phyloP scores from a whole-genome alignment of 2,888 invertebrate species.

The Vandiemenella viatica region DNA sequence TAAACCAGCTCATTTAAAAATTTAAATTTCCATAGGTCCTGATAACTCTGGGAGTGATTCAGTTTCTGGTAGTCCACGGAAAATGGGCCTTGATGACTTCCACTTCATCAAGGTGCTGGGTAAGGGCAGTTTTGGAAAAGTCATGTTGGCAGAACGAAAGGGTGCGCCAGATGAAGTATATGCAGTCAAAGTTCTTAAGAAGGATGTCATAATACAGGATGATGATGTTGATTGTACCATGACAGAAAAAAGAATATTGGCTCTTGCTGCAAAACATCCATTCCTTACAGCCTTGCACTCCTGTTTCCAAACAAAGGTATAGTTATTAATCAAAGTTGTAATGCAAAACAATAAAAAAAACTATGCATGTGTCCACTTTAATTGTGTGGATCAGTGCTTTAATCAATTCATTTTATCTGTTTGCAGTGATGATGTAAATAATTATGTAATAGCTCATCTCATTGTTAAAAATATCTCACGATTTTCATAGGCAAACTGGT shows the following conservation, averaged over 20 bases:
- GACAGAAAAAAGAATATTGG: conserved; percentile 93
- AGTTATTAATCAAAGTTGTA: too few relatives aligned
- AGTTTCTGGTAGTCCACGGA: too few relatives aligned
- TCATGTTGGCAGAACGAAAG: conserved; percentile 91
- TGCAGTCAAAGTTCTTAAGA: conserved; percentile 82
- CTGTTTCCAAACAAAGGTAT: conserved; percentile 85
- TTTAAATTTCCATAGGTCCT: too few relatives aligned
- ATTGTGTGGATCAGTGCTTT: too few relatives aligned
- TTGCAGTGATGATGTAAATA: not conserved
- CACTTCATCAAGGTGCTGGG: conserved; percentile 96
- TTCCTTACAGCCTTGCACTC: conserved; percentile 94
- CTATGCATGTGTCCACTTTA: too few relatives aligned
- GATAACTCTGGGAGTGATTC: too few relatives aligned
- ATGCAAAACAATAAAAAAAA: too few relatives aligned
- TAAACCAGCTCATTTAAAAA: too few relatives aligned
- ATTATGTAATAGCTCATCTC: too few relatives aligned
- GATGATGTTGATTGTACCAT: conserved; percentile 99
- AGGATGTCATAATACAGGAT: conserved; percentile 95
- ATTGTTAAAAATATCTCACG: too few relatives aligned
- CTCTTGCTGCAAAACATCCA: conserved; percentile 93
- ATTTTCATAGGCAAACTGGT: too few relatives aligned
- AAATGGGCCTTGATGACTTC: conserved; percentile 70
- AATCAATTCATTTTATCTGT: not conserved
- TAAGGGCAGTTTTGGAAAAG: conserved; percentile 98
- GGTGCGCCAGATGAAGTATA: conserved; percentile 70